Evolutionary conservation across 1,140 invertebrate genomes (phyloP).

Genomic region (Eurosta solidaginis): DNA sequence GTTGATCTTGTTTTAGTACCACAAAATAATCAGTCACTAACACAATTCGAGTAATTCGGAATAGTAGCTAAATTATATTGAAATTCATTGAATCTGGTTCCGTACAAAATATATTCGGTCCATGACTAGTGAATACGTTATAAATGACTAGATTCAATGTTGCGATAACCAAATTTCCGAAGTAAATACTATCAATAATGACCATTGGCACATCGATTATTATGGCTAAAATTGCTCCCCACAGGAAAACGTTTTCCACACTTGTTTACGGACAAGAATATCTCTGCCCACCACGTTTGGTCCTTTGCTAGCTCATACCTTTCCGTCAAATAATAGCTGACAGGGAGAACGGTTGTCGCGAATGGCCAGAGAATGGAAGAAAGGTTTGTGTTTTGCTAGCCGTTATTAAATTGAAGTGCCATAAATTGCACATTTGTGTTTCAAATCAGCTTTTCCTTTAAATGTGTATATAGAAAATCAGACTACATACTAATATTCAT

Average conservation of each 20-base stretch:
- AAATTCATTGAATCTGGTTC: constrained; percentile 96
- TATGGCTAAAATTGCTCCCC: constrained; percentile 71
- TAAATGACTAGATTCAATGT: constrained; percentile 94
- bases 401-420: no score
- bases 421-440: no score
- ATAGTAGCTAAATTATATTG: constrained; percentile 82
- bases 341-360: no score
- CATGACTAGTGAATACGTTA: constrained; percentile 91
- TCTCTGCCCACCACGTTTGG: no score
- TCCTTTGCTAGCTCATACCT: no score
- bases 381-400: no score
- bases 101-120: constrained; percentile 93
- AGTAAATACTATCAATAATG: constrained; percentile 86
- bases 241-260: constrained; percentile 71
- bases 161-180: constrained; percentile 86
- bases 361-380: no score
- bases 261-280: constrained; percentile 72
- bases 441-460: no score
- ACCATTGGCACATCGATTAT: constrained; percentile 80
- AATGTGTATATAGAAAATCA: no score
- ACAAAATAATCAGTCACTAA: constrained; percentile 61
- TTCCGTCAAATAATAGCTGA: no score
- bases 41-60: constrained; percentile 63
- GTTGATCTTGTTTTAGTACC: constrained; percentile 67
- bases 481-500: no score